Evolutionary conservation across 2,113 vertebrate species (phyloP).

Genomic region (Hystrix cristata): DNA sequence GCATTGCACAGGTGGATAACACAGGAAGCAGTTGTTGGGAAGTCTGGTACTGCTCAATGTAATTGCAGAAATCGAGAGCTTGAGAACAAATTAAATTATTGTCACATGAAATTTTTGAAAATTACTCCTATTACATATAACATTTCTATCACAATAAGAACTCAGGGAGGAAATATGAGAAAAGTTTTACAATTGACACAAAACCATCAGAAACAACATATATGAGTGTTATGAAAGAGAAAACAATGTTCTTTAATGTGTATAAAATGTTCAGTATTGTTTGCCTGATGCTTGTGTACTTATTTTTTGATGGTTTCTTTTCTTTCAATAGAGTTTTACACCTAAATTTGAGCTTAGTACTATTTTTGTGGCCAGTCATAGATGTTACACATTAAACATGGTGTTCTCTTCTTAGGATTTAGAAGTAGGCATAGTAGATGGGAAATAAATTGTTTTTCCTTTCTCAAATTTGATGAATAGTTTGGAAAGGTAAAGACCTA

Average conservation of each 20-base stretch:
- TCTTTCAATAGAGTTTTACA: not conserved
- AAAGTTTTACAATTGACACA: slow-evolving; percentile 5
- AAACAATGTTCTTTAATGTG: slow-evolving; percentile 34
- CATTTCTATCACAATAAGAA: not conserved
- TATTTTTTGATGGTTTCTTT: slow-evolving; percentile 18
- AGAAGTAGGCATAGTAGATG: not conserved
- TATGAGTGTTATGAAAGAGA: not conserved
- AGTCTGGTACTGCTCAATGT: not conserved
- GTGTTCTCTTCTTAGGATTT: slow-evolving; percentile 20
- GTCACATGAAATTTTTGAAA: slow-evolving; percentile 20
- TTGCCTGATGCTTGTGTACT: not conserved
- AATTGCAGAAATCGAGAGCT: not conserved
- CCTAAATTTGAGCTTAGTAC: slow-evolving; percentile 34
- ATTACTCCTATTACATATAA: not conserved
- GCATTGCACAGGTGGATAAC: not conserved
- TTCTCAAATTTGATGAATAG: not conserved
- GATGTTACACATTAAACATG: slow-evolving; percentile 51
- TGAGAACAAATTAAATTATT: slow-evolving; percentile 13
- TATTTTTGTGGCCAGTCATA: slow-evolving; percentile 51
- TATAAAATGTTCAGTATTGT: not conserved
- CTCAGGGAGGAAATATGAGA: not conserved
- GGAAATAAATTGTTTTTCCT: not conserved
- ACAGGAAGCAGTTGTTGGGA: slow-evolving; percentile 37
- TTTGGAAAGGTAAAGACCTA: slow-evolving; percentile 25
- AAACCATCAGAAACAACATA: not conserved